Percentiles rank a stretch among this genome's conserved stretches.
phyloP scores from a whole-genome alignment of 1,140 invertebrate species.

The Hylaeus anthracinus region DNA sequence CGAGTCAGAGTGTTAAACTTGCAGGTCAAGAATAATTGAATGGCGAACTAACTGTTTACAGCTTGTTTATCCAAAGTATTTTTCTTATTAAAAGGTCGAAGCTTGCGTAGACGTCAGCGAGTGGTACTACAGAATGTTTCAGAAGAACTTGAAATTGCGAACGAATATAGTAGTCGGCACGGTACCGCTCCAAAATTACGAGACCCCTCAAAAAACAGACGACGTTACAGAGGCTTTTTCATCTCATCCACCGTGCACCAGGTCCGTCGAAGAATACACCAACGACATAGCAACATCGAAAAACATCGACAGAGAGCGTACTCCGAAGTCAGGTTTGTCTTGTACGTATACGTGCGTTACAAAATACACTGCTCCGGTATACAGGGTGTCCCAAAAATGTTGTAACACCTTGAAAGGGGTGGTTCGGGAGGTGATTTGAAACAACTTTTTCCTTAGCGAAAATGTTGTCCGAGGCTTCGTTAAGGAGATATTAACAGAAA shows the following conservation, averaged over 20 bases:
- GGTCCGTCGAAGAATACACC: conserved; percentile 18
- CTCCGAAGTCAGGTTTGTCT: conserved; percentile 23
- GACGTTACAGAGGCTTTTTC: conserved; percentile 23
- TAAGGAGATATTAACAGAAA: too few species aligned
- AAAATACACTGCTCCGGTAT: not conserved
- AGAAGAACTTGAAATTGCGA: conserved; percentile 72
- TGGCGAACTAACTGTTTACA: not conserved
- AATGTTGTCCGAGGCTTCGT: too few species aligned
- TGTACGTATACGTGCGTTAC: conserved; percentile 18
- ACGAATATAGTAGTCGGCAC: conserved; percentile 67
- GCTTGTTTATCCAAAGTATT: not conserved
- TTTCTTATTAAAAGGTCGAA: conserved; percentile 56
- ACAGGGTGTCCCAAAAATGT: too few species aligned
- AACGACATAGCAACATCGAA: conserved; percentile 9
- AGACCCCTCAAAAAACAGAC: conserved; percentile 53
- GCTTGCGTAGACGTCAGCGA: conserved; percentile 69
- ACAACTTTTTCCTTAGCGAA: too few species aligned
- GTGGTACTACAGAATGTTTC: conserved; percentile 73
- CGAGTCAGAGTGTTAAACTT: not conserved
- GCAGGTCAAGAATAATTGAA: not conserved
- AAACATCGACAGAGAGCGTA: conserved; percentile 15
- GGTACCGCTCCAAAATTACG: conserved; percentile 69
- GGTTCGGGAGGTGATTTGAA: too few species aligned
- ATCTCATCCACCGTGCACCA: not conserved
- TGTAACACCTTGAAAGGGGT: too few species aligned